These are phyloP conservation scores for Mola mola DNA, from an alignment of 2,113 vertebrate species.

Conservation along the genomic window DNA sequence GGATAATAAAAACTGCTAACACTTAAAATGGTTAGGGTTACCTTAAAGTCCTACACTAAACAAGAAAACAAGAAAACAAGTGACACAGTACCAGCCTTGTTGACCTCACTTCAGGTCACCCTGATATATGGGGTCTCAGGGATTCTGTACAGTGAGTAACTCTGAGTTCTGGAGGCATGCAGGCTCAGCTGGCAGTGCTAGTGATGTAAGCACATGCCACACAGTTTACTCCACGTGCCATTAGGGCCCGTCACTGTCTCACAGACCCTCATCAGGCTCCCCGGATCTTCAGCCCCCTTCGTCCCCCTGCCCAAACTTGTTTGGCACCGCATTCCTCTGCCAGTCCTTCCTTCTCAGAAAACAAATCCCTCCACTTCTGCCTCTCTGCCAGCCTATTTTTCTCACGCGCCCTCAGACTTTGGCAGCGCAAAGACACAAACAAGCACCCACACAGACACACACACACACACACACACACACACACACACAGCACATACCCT, in stretches of 20 bases:
- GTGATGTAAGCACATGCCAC: slow-evolving; percentile 43
- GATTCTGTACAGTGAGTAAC: slow-evolving; percentile 8
- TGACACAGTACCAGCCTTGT: slow-evolving; percentile 5
- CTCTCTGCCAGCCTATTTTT: slow-evolving; percentile 36
- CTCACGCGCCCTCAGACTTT: slow-evolving; percentile 19
- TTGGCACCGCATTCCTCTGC: slow-evolving; percentile 53
- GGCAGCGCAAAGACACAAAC: slow-evolving; percentile 9
- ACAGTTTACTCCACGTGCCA: slow-evolving; percentile 29
- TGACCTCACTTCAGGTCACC: slow-evolving; percentile 21
- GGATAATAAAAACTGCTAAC: not conserved
- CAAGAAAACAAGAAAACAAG: not conserved
- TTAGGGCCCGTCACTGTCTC: slow-evolving; percentile 22
- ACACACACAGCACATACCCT: slow-evolving; percentile 40
- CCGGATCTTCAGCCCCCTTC: slow-evolving; percentile 1
- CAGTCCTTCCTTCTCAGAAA: slow-evolving; percentile 54
- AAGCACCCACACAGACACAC: slow-evolving; percentile 23
- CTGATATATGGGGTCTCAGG: slow-evolving; percentile 45
- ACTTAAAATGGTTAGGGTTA: too few species aligned
- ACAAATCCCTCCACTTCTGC: slow-evolving; percentile 30
- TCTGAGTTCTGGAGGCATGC: slow-evolving; percentile 28
- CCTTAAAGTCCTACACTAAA: too few species aligned
- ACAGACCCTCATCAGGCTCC: slow-evolving; percentile 37
- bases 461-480: slow-evolving; percentile 15
- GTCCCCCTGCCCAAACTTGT: slow-evolving; percentile 33
- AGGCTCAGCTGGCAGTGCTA: slow-evolving; percentile 35